A percentile compares a stretch with the other conserved stretches of the same genome.
These are phyloP conservation scores for Yponomeuta malinellus DNA, from an alignment of 2,888 invertebrate species.

Conservation along the genomic window DNA sequence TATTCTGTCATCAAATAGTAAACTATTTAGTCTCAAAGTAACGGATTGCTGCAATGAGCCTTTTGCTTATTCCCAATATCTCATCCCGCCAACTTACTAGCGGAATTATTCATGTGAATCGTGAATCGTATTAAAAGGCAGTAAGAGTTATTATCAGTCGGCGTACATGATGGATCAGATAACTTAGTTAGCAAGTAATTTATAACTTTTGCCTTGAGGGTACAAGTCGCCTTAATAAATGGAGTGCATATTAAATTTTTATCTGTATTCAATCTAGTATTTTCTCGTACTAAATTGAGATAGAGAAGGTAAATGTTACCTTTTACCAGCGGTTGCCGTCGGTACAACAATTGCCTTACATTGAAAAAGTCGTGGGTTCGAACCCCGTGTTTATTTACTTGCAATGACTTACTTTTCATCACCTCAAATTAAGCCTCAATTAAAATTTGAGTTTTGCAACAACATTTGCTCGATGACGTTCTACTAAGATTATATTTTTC, in stretches of 20 bases:
- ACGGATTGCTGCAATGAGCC: neutral
- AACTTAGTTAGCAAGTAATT: conserved; percentile 7
- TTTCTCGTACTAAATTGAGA: neutral
- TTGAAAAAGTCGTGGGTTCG: no score
- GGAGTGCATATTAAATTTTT: conserved; percentile 2
- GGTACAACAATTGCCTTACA: no score
- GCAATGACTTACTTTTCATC: no score
- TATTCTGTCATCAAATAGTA: no score
- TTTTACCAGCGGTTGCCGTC: no score
- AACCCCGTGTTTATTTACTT: no score
- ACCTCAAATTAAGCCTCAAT: no score
- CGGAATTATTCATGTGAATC: neutral
- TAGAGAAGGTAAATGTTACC: no score
- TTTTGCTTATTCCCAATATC: neutral
- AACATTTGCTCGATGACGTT: no score
- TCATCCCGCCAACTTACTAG: neutral
- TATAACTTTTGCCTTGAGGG: conserved; percentile 7
- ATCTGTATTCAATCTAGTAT: neutral
- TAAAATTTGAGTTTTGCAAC: no score
- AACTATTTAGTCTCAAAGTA: no score
- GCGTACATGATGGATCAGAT: neutral
- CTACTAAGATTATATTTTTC: no score
- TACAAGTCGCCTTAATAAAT: neutral
- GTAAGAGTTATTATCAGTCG: neutral
- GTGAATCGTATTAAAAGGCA: neutral